Evolutionary conservation across 2,888 invertebrate species (phyloP).

Genomic region (Hydroisotoma schaefferi): DNA sequence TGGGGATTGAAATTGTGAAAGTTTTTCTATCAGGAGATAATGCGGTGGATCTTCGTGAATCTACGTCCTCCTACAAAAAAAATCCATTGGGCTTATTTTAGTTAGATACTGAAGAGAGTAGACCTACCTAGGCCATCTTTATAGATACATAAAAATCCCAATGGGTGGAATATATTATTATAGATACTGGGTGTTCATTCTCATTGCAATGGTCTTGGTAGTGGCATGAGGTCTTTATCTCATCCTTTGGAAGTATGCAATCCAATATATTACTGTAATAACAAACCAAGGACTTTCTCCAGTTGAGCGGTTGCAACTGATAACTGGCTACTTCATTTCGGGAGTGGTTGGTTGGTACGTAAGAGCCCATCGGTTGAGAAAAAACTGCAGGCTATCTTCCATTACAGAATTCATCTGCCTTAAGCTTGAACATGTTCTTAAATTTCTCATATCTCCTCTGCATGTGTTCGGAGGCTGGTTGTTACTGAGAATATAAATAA

Average conservation of each 20-base stretch:
- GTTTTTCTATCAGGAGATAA: constrained; percentile 44
- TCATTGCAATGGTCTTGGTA: too few species aligned
- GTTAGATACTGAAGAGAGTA: too few species aligned
- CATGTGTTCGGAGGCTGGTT: constrained; percentile 6
- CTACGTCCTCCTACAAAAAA: constrained; percentile 13
- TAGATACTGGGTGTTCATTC: too few species aligned
- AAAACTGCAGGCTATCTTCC: constrained; percentile 3
- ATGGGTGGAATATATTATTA: too few species aligned
- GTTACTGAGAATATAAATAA: constrained; percentile 24
- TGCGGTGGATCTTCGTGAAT: constrained; percentile 26
- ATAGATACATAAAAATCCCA: too few species aligned
- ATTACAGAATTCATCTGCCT: neutral
- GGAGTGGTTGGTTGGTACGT: too few species aligned
- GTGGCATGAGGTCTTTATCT: constrained; percentile 4
- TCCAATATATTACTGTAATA: constrained; percentile 7
- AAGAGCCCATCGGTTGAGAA: neutral
- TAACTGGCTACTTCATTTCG: too few species aligned
- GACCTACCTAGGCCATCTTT: too few species aligned
- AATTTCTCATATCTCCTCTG: neutral
- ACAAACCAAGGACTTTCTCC: neutral
- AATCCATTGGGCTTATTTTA: too few species aligned
- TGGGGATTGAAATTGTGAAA: constrained; percentile 39
- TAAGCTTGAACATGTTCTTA: neutral
- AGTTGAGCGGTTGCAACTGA: constrained; percentile 1
- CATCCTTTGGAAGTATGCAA: neutral